These are phyloP conservation scores for Zeugodacus cucurbitae DNA, from an alignment of 1,140 invertebrate species.

Conservation along the genomic window DNA sequence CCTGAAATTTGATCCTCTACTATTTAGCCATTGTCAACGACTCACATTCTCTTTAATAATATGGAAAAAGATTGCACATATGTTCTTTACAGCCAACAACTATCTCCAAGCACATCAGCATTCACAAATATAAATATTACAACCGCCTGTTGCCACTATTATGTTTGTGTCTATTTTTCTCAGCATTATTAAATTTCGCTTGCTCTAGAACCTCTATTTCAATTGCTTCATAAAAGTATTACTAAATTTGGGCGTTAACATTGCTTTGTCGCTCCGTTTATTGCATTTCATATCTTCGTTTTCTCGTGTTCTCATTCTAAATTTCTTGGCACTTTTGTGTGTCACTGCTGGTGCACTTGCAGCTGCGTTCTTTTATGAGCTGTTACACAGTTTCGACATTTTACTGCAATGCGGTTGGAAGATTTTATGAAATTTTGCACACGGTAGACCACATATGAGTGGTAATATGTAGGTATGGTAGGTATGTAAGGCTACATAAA, in stretches of 20 bases:
- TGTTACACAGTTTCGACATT: conserved; percentile 29
- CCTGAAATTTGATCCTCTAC: too few species aligned
- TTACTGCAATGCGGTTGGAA: conserved; percentile 41
- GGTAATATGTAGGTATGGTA: neutral
- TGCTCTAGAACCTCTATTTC: neutral
- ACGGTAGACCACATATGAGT: neutral
- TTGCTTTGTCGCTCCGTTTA: neutral
- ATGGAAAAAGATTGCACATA: too few species aligned
- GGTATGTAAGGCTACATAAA: neutral
- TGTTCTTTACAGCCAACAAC: too few species aligned
- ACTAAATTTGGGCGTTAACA: neutral
- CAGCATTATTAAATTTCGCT: neutral
- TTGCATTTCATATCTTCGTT: neutral
- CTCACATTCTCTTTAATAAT: too few species aligned
- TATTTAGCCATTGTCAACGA: too few species aligned
- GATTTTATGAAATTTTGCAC: conserved; percentile 15
- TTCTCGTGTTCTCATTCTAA: neutral
- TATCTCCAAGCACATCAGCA: too few species aligned
- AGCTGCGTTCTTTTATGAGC: neutral
- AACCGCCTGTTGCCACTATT: neutral
- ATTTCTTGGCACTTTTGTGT: neutral
- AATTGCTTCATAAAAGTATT: neutral
- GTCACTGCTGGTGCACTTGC: neutral
- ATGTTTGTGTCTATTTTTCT: neutral
- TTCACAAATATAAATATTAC: too few species aligned